Conservation (phyloP, 2,113 vertebrate species). For the Cavia aperea region DNA sequence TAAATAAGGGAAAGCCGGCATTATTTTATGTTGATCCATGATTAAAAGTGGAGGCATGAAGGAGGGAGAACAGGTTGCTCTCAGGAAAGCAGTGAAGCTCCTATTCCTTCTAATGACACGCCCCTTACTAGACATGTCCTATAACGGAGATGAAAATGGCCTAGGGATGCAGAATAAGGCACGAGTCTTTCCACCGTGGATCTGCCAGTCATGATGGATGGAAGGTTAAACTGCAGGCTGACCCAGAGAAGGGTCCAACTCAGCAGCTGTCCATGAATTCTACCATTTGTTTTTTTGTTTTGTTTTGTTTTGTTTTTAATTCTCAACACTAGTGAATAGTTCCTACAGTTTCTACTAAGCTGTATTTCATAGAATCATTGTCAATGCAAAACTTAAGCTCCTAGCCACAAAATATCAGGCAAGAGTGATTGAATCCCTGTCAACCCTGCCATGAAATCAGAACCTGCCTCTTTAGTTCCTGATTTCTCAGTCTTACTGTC, state of each 20-base stretch:
- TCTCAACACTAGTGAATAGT: neutral
- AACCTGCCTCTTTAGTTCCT: neutral
- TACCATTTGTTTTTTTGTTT: neutral
- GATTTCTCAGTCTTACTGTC: neutral
- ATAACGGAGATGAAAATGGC: neutral
- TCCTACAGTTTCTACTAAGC: neutral
- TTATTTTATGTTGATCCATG: neutral
- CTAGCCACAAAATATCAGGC: neutral
- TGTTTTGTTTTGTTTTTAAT: neutral
- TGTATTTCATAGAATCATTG: neutral
- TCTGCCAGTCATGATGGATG: neutral
- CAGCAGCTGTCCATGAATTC: neutral
- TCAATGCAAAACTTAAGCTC: neutral
- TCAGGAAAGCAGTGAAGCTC: neutral
- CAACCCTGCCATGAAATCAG: neutral
- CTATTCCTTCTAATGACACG: neutral
- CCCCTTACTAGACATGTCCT: neutral
- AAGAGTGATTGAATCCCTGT: neutral
- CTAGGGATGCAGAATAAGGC: neutral
- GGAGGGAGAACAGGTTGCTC: neutral
- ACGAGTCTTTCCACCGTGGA: neutral
- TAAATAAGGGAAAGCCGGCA: neutral
- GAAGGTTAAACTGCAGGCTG: neutral
- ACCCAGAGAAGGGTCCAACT: neutral
- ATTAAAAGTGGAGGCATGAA: fast-evolving